phyloP scores from a whole-genome alignment of 1,140 invertebrate species.

The Microplitis demolitor region DNA sequence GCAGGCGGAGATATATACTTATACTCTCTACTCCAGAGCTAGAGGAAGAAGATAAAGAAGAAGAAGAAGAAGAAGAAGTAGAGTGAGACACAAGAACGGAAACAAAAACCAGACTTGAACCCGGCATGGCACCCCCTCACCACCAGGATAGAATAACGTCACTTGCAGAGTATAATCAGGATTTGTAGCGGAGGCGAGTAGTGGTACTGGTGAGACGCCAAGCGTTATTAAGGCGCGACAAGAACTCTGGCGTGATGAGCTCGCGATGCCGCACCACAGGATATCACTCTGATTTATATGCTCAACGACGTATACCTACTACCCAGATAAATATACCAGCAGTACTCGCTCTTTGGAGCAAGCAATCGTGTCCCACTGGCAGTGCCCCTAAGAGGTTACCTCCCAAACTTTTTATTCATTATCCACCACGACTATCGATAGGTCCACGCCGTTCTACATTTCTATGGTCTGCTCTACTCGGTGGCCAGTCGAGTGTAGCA shows the following conservation, averaged over 20 bases:
- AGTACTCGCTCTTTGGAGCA: too few relatives aligned
- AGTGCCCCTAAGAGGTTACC: too few relatives aligned
- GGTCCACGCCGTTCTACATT: too few relatives aligned
- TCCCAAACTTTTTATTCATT: neutral
- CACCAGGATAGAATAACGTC: constrained; percentile 49
- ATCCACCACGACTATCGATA: neutral
- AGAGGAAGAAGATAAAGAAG: neutral
- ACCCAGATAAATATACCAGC: constrained; percentile 15
- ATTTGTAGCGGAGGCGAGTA: constrained; percentile 57
- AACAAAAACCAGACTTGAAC: constrained; percentile 62
- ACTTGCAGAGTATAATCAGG: constrained; percentile 63
- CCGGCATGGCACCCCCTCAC: constrained; percentile 48
- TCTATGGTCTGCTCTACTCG: neutral
- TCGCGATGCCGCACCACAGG: constrained; percentile 52
- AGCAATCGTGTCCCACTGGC: too few relatives aligned
- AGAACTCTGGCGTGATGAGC: constrained; percentile 61
- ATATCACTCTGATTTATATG: constrained; percentile 59
- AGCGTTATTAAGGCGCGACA: constrained; percentile 62
- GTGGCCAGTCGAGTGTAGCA: neutral
- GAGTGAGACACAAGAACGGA: constrained; percentile 36
- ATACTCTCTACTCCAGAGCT: too few relatives aligned
- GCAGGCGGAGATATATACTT: too few relatives aligned
- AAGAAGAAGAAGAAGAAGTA: constrained; percentile 24
- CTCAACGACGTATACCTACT: constrained; percentile 46
- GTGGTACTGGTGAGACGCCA: constrained; percentile 46